Percentiles rank a stretch among this genome's conserved stretches.
These are phyloP conservation scores for Sphenopsis melanotis DNA, from an alignment of 2,797 vertebrate species.

Conservation along the genomic window DNA sequence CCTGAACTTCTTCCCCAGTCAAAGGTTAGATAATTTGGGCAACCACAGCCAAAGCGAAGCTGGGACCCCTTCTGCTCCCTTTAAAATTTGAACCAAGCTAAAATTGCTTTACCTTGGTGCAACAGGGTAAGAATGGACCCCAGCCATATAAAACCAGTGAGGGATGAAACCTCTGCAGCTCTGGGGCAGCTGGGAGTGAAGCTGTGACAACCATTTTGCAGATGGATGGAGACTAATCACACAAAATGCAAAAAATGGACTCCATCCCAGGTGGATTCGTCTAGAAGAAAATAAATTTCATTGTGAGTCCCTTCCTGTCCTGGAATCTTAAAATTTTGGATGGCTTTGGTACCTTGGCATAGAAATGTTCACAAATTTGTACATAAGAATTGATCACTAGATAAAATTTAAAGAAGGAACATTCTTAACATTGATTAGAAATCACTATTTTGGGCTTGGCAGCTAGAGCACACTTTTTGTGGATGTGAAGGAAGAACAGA, in stretches of 20 bases:
- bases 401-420: neutral
- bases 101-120: neutral
- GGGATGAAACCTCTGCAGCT: neutral
- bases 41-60: neutral
- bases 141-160: neutral
- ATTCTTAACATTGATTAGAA: neutral
- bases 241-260: neutral
- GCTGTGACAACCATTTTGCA: neutral
- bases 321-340: neutral
- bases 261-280: neutral
- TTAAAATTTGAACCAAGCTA: neutral
- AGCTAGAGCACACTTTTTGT: neutral
- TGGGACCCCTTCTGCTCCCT: neutral
- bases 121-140: fast-evolving
- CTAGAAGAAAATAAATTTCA: neutral
- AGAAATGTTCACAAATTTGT: neutral
- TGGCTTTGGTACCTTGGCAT: neutral
- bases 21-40: conserved; percentile 46
- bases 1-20: conserved; percentile 54
- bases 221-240: neutral
- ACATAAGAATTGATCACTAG: neutral
- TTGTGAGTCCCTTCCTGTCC: neutral
- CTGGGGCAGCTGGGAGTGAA: neutral
- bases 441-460: neutral
- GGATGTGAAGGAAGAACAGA: neutral